Percentiles rank a stretch among this genome's conserved stretches.
phyloP scores from a whole-genome alignment of 2,113 vertebrate genomes.

The Lagopus leucura region DNA sequence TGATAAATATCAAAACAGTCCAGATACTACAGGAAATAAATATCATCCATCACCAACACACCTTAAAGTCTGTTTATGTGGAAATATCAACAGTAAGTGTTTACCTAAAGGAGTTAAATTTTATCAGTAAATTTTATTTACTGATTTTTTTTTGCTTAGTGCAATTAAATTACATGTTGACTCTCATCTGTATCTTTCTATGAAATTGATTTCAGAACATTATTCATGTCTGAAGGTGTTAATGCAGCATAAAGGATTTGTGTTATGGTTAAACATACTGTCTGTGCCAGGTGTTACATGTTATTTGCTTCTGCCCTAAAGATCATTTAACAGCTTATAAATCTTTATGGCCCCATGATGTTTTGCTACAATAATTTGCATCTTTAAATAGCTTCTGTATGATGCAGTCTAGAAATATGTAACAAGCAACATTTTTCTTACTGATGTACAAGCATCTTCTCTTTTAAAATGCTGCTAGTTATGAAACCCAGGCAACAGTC shows the following conservation, averaged over 20 bases:
- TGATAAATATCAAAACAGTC: slow-evolving; percentile 81
- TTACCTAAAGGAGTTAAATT: slow-evolving; percentile 55
- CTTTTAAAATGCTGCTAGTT: neutral
- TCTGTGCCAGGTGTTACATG: slow-evolving; percentile 76
- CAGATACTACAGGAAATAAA: slow-evolving; percentile 79
- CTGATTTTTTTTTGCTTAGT: slow-evolving; percentile 59
- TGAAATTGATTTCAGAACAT: slow-evolving; percentile 74
- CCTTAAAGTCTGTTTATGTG: slow-evolving; percentile 78
- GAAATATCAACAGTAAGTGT: slow-evolving; percentile 76
- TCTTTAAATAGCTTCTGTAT: slow-evolving; percentile 36
- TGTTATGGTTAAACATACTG: slow-evolving; percentile 74
- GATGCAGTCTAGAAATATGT: slow-evolving; percentile 3
- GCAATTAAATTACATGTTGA: slow-evolving; percentile 77
- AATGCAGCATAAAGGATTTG: slow-evolving; percentile 80
- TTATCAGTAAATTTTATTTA: slow-evolving; percentile 72
- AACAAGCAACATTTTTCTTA: neutral
- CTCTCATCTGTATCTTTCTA: slow-evolving; percentile 80
- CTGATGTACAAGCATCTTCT: neutral
- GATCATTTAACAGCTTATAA: slow-evolving; percentile 74
- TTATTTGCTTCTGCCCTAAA: slow-evolving; percentile 71
- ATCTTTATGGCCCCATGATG: slow-evolving; percentile 61
- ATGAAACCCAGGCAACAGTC: neutral
- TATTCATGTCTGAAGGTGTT: slow-evolving; percentile 78
- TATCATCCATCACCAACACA: slow-evolving; percentile 78
- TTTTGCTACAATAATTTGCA: slow-evolving; percentile 44